These are phyloP conservation scores for Rhynchotus rufescens DNA, from an alignment of 2,797 vertebrate species.

Conservation along the genomic window DNA sequence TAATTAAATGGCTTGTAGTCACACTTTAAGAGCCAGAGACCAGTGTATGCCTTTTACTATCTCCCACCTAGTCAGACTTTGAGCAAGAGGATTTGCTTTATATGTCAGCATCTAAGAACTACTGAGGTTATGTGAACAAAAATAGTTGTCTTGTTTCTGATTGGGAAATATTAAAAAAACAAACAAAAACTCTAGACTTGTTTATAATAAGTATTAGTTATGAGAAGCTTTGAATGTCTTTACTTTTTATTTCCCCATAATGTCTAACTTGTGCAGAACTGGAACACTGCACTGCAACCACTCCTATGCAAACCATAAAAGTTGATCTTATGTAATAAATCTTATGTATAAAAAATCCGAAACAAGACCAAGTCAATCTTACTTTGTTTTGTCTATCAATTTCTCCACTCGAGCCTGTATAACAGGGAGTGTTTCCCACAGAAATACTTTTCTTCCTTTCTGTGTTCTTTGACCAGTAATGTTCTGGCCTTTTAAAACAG, in stretches of 20 bases:
- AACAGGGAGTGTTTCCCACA: conserved; percentile 76
- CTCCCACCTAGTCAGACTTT: background rate
- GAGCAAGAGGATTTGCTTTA: background rate
- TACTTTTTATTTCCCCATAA: background rate
- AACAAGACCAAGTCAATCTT: background rate
- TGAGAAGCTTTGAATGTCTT: background rate
- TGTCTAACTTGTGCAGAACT: background rate
- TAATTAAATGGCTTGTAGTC: background rate
- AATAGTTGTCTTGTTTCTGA: background rate
- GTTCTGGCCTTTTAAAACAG: conserved; percentile 84
- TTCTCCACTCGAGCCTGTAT: conserved; percentile 77
- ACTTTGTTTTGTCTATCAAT: conserved; percentile 70
- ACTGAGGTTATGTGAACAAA: background rate
- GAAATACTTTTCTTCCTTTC: conserved; percentile 78
- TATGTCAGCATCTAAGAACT: background rate
- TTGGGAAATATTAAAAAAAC: background rate
- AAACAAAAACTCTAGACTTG: background rate
- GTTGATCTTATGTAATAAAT: background rate
- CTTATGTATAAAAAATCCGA: background rate
- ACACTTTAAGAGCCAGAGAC: background rate
- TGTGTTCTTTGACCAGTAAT: conserved; percentile 75
- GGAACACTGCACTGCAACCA: background rate
- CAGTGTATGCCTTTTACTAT: background rate
- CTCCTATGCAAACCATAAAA: rapidly evolving
- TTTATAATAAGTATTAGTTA: background rate